Percentiles rank a stretch among this genome's conserved stretches.
Conservation (phyloP, 2,888 invertebrate genomes). For the Lasioglossum villosulum region DNA sequence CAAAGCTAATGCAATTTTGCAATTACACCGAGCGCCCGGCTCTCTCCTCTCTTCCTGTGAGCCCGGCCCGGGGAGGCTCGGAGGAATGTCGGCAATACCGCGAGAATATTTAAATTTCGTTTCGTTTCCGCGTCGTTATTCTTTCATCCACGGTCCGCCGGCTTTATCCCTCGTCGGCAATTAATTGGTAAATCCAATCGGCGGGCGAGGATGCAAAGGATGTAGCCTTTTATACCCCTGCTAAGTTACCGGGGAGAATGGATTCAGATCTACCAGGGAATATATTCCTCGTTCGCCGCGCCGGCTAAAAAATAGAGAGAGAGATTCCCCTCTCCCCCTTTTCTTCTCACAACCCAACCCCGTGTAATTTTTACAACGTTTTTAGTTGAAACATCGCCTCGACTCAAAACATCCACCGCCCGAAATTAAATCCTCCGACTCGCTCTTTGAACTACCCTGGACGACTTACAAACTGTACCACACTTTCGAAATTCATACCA, state of each 20-base stretch:
- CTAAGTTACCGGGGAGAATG: slow-evolving; percentile 27
- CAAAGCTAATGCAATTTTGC: slow-evolving; percentile 83
- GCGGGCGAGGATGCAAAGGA: slow-evolving; percentile 64
- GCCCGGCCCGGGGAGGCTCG: slow-evolving; percentile 48
- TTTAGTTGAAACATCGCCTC: background rate
- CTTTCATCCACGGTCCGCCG: slow-evolving; percentile 74
- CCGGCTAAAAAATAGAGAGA: background rate
- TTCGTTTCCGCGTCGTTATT: slow-evolving; percentile 80
- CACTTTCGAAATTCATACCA: background rate
- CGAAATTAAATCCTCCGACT: background rate
- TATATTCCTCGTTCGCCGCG: background rate
- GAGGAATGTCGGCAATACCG: slow-evolving; percentile 72
- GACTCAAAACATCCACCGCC: background rate
- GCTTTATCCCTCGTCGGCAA: slow-evolving; percentile 66
- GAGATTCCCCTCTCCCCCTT: background rate
- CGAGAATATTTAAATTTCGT: slow-evolving; percentile 80
- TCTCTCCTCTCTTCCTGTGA: slow-evolving; percentile 60
- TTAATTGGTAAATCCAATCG: slow-evolving; percentile 81
- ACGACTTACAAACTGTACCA: background rate
- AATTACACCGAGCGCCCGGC: slow-evolving; percentile 76
- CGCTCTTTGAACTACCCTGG: background rate
- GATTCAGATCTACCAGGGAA: slow-evolving; percentile 14
- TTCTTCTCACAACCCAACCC: background rate
- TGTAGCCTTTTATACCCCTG: slow-evolving; percentile 45
- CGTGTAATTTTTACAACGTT: background rate